These are phyloP conservation scores for Spilarctia lutea DNA, from an alignment of 2,888 invertebrate species.

Conservation along the genomic window DNA sequence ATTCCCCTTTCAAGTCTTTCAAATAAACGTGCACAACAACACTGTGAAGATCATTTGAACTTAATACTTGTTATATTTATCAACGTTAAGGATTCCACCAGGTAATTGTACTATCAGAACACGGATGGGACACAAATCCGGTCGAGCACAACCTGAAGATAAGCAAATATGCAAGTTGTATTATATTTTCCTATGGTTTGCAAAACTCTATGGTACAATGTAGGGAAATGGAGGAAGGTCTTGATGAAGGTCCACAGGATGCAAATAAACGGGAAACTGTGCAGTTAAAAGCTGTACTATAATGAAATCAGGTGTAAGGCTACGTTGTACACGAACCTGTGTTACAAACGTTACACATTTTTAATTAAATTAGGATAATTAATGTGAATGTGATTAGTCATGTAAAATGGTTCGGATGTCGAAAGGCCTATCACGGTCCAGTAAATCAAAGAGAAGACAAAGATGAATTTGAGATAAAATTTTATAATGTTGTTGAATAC, in stretches of 20 bases:
- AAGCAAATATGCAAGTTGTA: constrained; percentile 30
- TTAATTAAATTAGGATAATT: not conserved
- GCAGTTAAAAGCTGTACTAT: not conserved
- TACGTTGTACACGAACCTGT: not conserved
- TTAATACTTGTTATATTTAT: constrained; percentile 11
- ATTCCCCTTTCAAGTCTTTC: not conserved
- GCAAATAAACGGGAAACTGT: not conserved
- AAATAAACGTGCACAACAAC: not conserved
- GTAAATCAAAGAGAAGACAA: not conserved
- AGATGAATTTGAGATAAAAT: not conserved
- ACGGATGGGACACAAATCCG: constrained; percentile 48
- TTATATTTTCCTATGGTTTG: constrained; percentile 25
- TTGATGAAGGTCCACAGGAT: constrained; percentile 18
- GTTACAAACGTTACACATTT: not conserved
- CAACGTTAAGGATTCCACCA: no score
- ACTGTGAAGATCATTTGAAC: not conserved
- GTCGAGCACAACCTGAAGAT: constrained; percentile 34
- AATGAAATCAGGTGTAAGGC: not conserved
- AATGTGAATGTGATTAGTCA: not conserved
- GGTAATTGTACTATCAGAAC: constrained; percentile 14
- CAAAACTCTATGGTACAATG: constrained; percentile 16
- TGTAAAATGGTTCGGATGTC: not conserved
- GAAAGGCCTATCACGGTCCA: not conserved
- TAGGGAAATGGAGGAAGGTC: constrained; percentile 7
- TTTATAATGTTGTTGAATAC: not conserved